Evolutionary conservation across 2,113 vertebrate species (phyloP), one percentile per base, ranked within the genome.

Genomic region (Upupa epops): DNA sequence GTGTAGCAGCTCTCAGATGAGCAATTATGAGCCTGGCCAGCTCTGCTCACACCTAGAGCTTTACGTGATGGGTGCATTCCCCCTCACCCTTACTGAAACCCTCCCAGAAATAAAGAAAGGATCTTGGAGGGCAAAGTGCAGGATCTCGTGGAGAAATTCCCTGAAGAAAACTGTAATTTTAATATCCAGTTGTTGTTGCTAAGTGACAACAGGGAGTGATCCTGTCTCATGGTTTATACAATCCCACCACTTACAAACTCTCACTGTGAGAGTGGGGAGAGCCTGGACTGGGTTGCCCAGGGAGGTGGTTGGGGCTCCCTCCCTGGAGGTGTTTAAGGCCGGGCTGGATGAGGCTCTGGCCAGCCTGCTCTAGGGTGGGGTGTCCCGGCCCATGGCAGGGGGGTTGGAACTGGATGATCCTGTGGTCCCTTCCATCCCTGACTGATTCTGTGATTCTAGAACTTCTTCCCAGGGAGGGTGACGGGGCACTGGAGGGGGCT

Each of bases 151-250:
- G 60, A 63, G 61, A 72, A 88, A 60, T 37, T 83, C 45, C 20
- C 18, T 13, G n/a, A 85, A 60, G 54, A 83, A 89, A 88, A 65
- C 32, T 26, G 31, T 90, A 4, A 45, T 36, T 91, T 59, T 77
- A 90, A 55, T 29, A 89, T 36, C 42, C 20, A 29, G 17, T 29
- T 92, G 55, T 20, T 49, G 32, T 86, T 83, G 36, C 59, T 75
- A 77, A 83, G 69, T 94, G 84, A 78, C 66, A 92, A 17, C 32
- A 83, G 65, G 22, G 68, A 59, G 77, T 89, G 61, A 92, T 74
- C 66, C 70, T 58, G 61, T 72, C 68, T 90, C 40, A 31, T 31
- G 81, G 52, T 75, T 94, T 64, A 69, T 66, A 84, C 12, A 82
- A 37, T 87, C 61, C 10, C 45, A 68, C 55, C 48, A 60, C 58